Evolutionary conservation across 2,113 vertebrate genomes (phyloP), one percentile per base, ranked within the genome.

Genomic region (Sardina pilchardus): DNA sequence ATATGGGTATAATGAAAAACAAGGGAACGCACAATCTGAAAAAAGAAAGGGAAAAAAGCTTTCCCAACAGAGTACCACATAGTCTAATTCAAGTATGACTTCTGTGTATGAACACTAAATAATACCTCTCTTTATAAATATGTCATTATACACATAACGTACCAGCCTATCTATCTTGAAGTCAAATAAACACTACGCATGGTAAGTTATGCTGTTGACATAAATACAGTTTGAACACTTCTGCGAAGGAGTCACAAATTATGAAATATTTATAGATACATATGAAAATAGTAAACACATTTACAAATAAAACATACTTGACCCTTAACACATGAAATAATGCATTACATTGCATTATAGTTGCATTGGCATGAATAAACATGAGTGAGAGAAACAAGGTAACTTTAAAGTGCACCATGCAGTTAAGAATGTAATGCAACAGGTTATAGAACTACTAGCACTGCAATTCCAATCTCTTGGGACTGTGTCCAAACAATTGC

Each of bases 381-480:
- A 88, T 90, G 89, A 91, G 85, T 90, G 89, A 91, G 88, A 93
- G 88, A 88, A 90, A 19, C 59, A 67, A 83, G 39, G 89, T 91
- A 93, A 93, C 93, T 92, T 92, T 95, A 94, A 94, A 94, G 94
- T 93, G 94, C 94, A 94, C 93, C 93, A 95, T 95, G 94, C 94
- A 94, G 93, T 93, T 93, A 92, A 85, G 87, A 91, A 93, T 36
- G 71, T 92, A 92, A 87, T 87, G 89, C 90, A 86, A 85, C 75
- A 12, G 85, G 89, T 89, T 92, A 90, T 88, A 91, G 86, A 93
- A 84, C 89, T 90, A 82, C 84, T 89, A 88, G 87, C 71, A 36
- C 71, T 78, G 30, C 3, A 36, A 4, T 34, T 36, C 30, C 30
- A 36, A 10, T 34, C 10, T n/a, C 9, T 36, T 36, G 71, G 16